phyloP scores from a whole-genome alignment of 2,888 invertebrate species.

The Oscheius sp. region DNA sequence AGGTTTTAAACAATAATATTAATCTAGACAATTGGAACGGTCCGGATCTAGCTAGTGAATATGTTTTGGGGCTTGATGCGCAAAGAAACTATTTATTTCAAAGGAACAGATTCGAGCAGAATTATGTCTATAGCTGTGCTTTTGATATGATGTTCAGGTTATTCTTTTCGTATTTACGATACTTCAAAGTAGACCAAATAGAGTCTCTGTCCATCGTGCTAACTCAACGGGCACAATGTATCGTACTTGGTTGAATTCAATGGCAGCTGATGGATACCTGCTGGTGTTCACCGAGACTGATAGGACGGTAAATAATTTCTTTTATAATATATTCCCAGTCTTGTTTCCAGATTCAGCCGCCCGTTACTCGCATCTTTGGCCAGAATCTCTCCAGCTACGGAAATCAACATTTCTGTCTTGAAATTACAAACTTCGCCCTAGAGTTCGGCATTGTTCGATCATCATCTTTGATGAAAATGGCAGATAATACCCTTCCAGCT shows the following conservation, averaged over 20 bases:
- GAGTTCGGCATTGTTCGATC: conserved; percentile 52
- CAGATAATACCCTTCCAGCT: conserved; percentile 45
- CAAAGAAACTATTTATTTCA: conserved; percentile 48
- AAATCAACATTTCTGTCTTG: conserved; percentile 30
- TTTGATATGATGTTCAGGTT: conserved; percentile 59
- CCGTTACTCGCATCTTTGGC: conserved; percentile 12
- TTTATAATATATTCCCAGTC: no score
- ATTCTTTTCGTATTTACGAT: neutral
- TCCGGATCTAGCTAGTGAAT: conserved; percentile 44
- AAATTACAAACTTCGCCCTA: conserved; percentile 34
- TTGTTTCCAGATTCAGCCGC: conserved; percentile 11
- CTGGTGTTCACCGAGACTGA: conserved; percentile 17
- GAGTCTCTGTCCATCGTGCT: conserved; percentile 32
- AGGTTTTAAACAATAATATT: neutral
- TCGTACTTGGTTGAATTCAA: conserved; percentile 45
- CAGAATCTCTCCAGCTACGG: neutral
- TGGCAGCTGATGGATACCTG: conserved; percentile 31
- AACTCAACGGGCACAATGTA: conserved; percentile 28
- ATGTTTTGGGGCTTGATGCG: conserved; percentile 47
- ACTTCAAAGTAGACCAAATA: conserved; percentile 24
- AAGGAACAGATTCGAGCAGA: conserved; percentile 37
- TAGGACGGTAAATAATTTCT: neutral
- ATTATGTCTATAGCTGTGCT: conserved; percentile 47
- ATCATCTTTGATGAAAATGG: conserved; percentile 42
- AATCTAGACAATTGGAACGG: conserved; percentile 31